phyloP scores from a whole-genome alignment of 1,140 invertebrate genomes.

The Drosophila orena region DNA sequence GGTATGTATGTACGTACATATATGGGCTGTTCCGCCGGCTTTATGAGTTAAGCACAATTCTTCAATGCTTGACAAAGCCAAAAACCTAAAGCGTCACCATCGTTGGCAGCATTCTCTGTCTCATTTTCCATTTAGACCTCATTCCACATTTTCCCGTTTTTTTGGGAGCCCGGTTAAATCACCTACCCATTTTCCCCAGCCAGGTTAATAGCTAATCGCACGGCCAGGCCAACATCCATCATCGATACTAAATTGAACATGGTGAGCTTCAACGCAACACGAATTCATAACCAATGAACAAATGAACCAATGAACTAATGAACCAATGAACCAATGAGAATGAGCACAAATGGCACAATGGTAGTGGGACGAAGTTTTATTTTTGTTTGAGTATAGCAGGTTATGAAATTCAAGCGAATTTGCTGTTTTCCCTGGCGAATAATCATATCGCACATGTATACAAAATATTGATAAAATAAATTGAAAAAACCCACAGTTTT shows the following conservation, averaged over 20 bases:
- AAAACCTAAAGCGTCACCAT: neutral
- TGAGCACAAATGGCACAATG: neutral
- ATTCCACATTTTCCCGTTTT: slow-evolving; percentile 18
- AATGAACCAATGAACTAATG: no score
- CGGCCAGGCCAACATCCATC: slow-evolving; percentile 42
- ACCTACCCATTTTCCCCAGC: slow-evolving; percentile 14
- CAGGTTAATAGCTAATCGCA: slow-evolving; percentile 42
- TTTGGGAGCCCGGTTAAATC: slow-evolving; percentile 4
- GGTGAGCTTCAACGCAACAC: slow-evolving; percentile 19
- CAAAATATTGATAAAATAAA: no score
- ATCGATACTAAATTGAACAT: slow-evolving; percentile 47
- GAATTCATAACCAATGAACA: slow-evolving; percentile 34
- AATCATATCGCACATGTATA: no score
- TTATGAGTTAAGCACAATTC: slow-evolving; percentile 46
- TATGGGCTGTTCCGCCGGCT: slow-evolving; percentile 4
- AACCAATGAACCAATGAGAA: neutral
- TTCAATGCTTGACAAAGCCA: slow-evolving; percentile 26
- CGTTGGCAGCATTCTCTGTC: slow-evolving; percentile 15
- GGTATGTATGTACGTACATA: neutral
- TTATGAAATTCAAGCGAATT: no score
- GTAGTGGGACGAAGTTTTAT: no score
- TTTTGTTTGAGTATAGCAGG: no score
- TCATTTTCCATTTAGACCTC: slow-evolving; percentile 31
- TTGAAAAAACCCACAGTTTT: no score
- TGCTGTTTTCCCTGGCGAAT: no score